Base-by-base conservation (phyloP, 1,140 invertebrate genomes). In the Melitaea cinxia region DNA sequence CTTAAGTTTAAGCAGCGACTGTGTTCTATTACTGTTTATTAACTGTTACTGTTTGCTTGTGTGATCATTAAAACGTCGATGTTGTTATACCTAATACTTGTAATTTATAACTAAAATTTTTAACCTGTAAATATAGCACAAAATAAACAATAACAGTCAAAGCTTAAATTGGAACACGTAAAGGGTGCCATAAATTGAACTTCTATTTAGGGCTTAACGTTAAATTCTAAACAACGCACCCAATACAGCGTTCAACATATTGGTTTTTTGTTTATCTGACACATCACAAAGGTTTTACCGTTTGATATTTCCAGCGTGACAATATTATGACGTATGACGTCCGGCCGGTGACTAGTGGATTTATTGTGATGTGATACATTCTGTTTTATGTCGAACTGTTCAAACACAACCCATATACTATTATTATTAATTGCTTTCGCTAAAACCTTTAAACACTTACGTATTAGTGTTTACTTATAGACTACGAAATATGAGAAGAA, bases 301-400 rank as follows among this genome's bases (percentile, higher is more conserved):
- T 23, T 47, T 47, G 42, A 47, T 47, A 47, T 47, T 47, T 47
- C 42, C 42, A 47, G 9, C 42, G 17, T 47, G 42, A 47, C 42
- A 47, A 23, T 47, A 47, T 47, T 47, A 47, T 47, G 42, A 47
- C 21, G 21, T 19, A 47, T 47, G 42, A 47, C 39, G 39, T 45
- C 39, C 42, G 42, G 19, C 10, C 15, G 17, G 6, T 19, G 6
- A 6, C 5, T 17, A 42, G 37, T 42, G 37, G 42, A 24, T 47
- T 47, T 47, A 47, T 21, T 47, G 19, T 47, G 2, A 12, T 12
- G 9, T 47, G 14, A 42, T n/a, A 17, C 15, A 17, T 47, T 23
- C 42, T 21, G 42, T 47, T 47, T 21, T 47, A 33, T 7, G 30
- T 33, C 30, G 30, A 33, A 9, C 1, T 33, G 24, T 33, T 33